These are phyloP conservation scores for Hippocampus guttulatus DNA, from an alignment of 2,113 vertebrate species.

Conservation along the genomic window DNA sequence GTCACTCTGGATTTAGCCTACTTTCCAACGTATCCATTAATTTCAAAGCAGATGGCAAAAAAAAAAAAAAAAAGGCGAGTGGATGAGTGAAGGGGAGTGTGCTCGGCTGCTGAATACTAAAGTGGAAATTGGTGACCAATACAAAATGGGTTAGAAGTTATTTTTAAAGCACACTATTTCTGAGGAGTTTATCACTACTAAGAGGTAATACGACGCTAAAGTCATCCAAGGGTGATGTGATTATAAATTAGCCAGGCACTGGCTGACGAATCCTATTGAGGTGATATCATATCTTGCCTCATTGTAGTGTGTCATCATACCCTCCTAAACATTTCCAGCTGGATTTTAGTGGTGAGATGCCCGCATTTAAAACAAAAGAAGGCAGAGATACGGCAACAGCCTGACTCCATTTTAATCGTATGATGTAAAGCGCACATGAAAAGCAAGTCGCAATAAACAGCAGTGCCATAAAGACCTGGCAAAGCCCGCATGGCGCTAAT, in stretches of 20 bases:
- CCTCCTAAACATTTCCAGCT: slow-evolving; percentile 11
- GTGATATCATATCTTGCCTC: slow-evolving; percentile 27
- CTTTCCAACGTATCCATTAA: slow-evolving; percentile 70
- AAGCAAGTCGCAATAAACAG: slow-evolving; percentile 14
- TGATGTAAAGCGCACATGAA: slow-evolving; percentile 22
- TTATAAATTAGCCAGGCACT: slow-evolving; percentile 1
- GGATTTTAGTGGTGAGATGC: slow-evolving; percentile 29
- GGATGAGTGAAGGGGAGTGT: slow-evolving; percentile 35
- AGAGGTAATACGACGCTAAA: slow-evolving; percentile 3
- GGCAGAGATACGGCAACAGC: slow-evolving; percentile 3
- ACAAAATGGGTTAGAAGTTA: slow-evolving; percentile 18
- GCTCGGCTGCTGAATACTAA: slow-evolving; percentile 59
- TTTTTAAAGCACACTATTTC: slow-evolving; percentile 38
- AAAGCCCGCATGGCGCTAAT: slow-evolving; percentile 29
- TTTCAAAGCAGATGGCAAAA: slow-evolving; percentile 71
- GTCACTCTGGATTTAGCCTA: slow-evolving; percentile 73
- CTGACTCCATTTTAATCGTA: slow-evolving; percentile 9
- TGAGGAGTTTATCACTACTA: slow-evolving; percentile 8
- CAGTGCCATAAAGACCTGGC: slow-evolving; percentile 32
- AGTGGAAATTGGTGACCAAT: slow-evolving; percentile 32
- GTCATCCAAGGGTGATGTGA: slow-evolving; percentile 7
- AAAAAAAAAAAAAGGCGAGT: slow-evolving; percentile 28
- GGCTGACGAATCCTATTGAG: slow-evolving; percentile 5
- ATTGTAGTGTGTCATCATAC: slow-evolving; percentile 6
- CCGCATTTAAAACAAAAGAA: slow-evolving; percentile 22